A percentile compares a stretch with the other conserved stretches of the same genome.
Evolutionary conservation across 2,888 invertebrate genomes (phyloP).

Genomic region (Rotaria sp.): DNA sequence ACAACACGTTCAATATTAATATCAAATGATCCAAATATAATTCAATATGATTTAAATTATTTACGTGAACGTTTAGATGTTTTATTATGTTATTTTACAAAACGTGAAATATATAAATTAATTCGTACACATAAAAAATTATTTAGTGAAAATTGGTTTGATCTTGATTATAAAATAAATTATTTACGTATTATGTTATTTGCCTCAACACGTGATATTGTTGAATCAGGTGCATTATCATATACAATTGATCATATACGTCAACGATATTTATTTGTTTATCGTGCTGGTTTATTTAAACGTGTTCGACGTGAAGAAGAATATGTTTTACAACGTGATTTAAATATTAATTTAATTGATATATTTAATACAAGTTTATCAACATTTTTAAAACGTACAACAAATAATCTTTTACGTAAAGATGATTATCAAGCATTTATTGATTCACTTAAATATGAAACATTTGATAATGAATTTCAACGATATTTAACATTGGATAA

Average conservation of each 20-base stretch:
- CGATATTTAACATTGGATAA: not conserved
- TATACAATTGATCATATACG: conserved; percentile 38
- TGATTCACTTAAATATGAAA: conserved; percentile 35
- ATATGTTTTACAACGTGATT: not conserved
- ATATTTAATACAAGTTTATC: too few relatives aligned
- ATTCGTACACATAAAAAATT: not conserved
- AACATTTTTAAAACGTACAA: too few relatives aligned
- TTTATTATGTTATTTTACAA: not conserved
- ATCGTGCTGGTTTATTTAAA: conserved; percentile 31
- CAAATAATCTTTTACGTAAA: too few relatives aligned
- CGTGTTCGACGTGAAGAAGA: conserved; percentile 32
- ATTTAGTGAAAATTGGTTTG: not conserved
- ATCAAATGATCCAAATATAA: conserved; percentile 2
- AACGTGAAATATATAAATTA: conserved; percentile 18
- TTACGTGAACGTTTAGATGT: conserved; percentile 12
- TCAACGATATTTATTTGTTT: conserved; percentile 34
- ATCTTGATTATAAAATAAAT: conserved; percentile 26
- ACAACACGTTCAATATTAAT: conserved; percentile 19
- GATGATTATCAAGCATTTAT: conserved; percentile 37
- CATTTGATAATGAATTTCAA: conserved; percentile 34
- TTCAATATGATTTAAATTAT: conserved; percentile 15
- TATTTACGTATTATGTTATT: conserved; percentile 21
- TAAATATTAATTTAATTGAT: conserved; percentile 16
- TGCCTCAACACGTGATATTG: conserved; percentile 32
- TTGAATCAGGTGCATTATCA: conserved; percentile 19